Evolutionary conservation across 23 tunicate species (phyloP).

Genomic region (Styela plicata): DNA sequence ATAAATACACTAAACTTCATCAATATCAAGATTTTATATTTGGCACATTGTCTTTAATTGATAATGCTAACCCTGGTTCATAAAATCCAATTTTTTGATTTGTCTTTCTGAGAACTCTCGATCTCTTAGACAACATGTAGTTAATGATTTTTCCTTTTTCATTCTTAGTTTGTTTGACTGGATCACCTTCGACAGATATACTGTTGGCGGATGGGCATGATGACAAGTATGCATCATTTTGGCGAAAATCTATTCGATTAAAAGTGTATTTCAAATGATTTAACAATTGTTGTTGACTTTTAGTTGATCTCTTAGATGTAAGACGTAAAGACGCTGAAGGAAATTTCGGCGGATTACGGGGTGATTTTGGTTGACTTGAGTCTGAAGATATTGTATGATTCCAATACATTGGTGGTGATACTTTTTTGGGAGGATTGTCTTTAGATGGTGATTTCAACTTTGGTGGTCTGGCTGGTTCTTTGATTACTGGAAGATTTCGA

Average conservation of each 20-base stretch:
- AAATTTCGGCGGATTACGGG: background rate
- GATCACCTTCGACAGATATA: background rate
- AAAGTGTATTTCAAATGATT: background rate
- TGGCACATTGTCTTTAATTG: background rate
- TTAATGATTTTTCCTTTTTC: background rate
- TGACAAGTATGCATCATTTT: background rate
- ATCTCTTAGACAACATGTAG: background rate
- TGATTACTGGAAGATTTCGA: slow-evolving; percentile 2
- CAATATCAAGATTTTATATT: background rate
- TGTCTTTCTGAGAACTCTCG: slow-evolving; percentile 3
- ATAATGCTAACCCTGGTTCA: background rate
- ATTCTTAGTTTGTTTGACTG: background rate
- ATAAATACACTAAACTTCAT: too few relatives aligned
- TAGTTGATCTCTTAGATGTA: background rate
- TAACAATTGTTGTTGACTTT: background rate
- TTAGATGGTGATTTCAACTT: background rate
- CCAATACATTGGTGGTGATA: slow-evolving; percentile 11
- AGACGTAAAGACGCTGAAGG: background rate
- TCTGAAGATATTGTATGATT: background rate
- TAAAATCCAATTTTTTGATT: background rate
- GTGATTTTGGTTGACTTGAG: background rate
- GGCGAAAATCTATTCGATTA: background rate
- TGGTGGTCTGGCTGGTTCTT: slow-evolving; percentile 4
- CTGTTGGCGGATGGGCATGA: background rate
- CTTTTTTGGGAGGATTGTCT: background rate